phyloP scores from a whole-genome alignment of 2,888 invertebrate species.

The Eilema griseolum region DNA sequence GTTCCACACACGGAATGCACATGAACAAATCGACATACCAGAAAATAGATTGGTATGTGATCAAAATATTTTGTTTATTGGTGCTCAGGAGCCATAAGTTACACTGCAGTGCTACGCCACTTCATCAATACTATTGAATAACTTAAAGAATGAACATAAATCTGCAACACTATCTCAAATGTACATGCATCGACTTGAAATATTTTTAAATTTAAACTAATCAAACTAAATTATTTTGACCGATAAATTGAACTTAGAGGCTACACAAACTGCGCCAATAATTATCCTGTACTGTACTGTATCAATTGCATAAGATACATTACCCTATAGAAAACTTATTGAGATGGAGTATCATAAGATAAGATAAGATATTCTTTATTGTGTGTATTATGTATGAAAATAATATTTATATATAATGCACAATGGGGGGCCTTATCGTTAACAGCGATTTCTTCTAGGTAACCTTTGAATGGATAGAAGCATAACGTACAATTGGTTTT shows the following conservation, averaged over 20 bases:
- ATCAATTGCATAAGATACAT: too few species aligned
- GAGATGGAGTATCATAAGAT: too few species aligned
- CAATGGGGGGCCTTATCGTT: too few species aligned
- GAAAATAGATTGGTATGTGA: conserved; percentile 10
- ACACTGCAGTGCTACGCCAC: background rate
- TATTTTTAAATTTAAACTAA: too few species aligned
- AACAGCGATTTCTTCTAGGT: too few species aligned
- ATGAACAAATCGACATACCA: conserved; percentile 12
- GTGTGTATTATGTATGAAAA: too few species aligned
- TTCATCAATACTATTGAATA: background rate
- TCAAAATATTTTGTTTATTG: conserved; percentile 9
- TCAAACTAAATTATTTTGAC: background rate
- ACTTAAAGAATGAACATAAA: background rate
- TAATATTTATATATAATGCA: too few species aligned
- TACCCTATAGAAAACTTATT: too few species aligned
- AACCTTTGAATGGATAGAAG: too few species aligned
- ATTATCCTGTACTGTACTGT: background rate
- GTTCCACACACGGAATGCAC: conserved; percentile 1
- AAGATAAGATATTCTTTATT: too few species aligned
- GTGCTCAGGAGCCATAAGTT: background rate
- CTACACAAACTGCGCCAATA: background rate
- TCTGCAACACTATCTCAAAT: background rate
- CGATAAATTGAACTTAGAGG: background rate
- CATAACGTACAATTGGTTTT: too few species aligned
- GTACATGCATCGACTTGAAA: too few species aligned